These are phyloP conservation scores for Drosophila algonquin DNA, from an alignment of 2,888 invertebrate species.

Conservation along the genomic window DNA sequence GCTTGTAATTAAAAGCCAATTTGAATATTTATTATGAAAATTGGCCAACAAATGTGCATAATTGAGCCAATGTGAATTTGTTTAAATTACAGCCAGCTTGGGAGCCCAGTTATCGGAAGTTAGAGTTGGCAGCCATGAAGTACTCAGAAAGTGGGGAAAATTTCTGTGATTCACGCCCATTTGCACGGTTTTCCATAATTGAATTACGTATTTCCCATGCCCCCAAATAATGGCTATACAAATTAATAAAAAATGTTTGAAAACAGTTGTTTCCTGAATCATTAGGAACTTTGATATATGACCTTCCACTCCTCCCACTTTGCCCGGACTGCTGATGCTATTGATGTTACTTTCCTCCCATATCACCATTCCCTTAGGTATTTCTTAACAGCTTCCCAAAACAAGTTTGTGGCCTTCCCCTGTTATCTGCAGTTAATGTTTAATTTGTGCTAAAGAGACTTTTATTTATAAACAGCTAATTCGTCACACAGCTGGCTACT, in stretches of 20 bases:
- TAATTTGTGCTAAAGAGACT: constrained; percentile 40
- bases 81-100: constrained; percentile 50
- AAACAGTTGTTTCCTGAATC: no score
- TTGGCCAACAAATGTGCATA: constrained; percentile 66
- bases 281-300: no score
- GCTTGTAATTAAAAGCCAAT: constrained; percentile 72
- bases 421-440: constrained; percentile 6
- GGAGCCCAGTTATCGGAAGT: background rate
- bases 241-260: constrained; percentile 1
- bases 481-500: constrained; percentile 72
- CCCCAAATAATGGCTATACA: constrained; percentile 15
- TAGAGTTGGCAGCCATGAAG: constrained; percentile 13
- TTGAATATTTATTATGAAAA: constrained; percentile 76
- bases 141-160: constrained; percentile 8
- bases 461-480: constrained; percentile 71
- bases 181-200: constrained; percentile 34
- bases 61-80: constrained; percentile 47
- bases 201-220: constrained; percentile 30
- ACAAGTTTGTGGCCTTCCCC: background rate
- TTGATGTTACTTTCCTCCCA: no score
- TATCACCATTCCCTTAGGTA: background rate
- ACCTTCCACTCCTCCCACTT: no score
- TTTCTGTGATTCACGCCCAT: background rate
- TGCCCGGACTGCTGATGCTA: no score
- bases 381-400: background rate